Evolutionary conservation across 2,888 invertebrate genomes (phyloP).

Genomic region (Druceiella hillmani): DNA sequence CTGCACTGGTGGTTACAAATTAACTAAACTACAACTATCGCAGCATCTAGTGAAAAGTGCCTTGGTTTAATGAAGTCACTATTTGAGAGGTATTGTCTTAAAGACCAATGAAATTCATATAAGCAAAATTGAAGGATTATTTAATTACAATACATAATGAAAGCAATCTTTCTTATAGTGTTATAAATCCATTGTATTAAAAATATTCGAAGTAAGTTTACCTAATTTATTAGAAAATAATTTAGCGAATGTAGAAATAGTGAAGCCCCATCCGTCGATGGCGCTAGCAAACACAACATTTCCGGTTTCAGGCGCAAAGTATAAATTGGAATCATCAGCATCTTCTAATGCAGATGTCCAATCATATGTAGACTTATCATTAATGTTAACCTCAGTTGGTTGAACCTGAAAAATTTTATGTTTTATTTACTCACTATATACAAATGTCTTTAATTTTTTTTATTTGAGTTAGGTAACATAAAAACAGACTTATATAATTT

Average conservation of each 20-base stretch:
- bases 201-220: conserved; percentile 28
- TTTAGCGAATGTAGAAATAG: conserved; percentile 74
- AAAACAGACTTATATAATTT: too few species aligned
- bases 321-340: conserved; percentile 79
- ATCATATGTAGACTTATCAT: too few species aligned
- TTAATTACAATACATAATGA: too few species aligned
- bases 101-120: too few species aligned
- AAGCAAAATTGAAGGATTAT: too few species aligned
- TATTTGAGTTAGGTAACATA: too few species aligned
- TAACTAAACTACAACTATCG: too few species aligned
- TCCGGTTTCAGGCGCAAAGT: conserved; percentile 88
- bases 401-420: conserved; percentile 11
- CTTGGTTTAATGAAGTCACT: too few species aligned
- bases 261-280: conserved; percentile 86
- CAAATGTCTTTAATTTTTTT: background rate
- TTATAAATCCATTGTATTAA: background rate
- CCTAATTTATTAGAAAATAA: conserved; percentile 67
- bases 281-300: conserved; percentile 98
- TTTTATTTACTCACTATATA: background rate
- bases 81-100: too few species aligned
- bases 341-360: conserved; percentile 80
- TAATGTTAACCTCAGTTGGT: too few species aligned
- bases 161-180: background rate
- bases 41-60: too few species aligned
- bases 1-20: too few species aligned